Percentiles rank a stretch among this genome's conserved stretches.
phyloP scores from a whole-genome alignment of 2,797 vertebrate genomes.

The Denticeps clupeoides region DNA sequence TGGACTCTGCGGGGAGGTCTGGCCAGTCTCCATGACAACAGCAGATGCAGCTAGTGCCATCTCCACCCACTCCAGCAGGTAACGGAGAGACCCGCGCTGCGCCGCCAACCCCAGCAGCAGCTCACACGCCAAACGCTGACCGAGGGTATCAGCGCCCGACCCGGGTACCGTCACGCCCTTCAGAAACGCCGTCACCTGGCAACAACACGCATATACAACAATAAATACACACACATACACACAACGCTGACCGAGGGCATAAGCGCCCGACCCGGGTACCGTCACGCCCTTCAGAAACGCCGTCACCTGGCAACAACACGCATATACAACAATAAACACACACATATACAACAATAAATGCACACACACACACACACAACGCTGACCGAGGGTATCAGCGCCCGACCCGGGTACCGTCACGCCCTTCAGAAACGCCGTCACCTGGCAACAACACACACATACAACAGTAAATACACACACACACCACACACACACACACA shows the following conservation, averaged over 20 bases:
- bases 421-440: too few species aligned
- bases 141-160: constrained; percentile 56
- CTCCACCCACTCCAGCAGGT: constrained; percentile 72
- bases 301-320: too few species aligned
- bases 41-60: constrained; percentile 63
- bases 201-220: constrained; percentile 91
- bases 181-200: constrained; percentile 69
- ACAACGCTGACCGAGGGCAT: constrained; percentile 80
- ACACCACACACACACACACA: too few species aligned
- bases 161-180: constrained; percentile 64
- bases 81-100: constrained; percentile 67
- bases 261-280: constrained; percentile 90
- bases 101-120: constrained; percentile 64
- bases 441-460: too few species aligned
- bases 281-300: constrained; percentile 92
- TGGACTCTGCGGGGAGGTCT: constrained; percentile 57
- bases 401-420: too few species aligned
- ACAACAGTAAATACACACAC: too few species aligned
- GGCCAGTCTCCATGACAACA: constrained; percentile 69
- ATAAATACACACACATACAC: too few species aligned
- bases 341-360: too few species aligned
- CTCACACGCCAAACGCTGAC: constrained; percentile 61
- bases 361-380: too few species aligned
- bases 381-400: too few species aligned
- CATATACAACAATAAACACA: too few species aligned